Base-by-base conservation (phyloP, 1,140 invertebrate genomes). In the Subanguina moxae region DNA sequence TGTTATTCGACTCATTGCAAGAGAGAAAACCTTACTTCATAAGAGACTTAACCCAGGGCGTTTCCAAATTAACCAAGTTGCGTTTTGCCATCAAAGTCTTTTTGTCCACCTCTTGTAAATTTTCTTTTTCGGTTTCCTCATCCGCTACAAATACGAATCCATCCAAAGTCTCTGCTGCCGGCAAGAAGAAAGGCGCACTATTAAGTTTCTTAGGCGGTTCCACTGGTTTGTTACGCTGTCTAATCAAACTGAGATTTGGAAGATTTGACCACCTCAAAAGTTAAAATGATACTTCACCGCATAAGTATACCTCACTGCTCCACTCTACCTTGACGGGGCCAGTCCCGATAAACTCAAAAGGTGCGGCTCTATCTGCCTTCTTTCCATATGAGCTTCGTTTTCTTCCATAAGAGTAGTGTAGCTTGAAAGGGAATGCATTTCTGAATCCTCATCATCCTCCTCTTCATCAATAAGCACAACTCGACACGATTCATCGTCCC, bases 141-240 rank as follows among this genome's bases (percentile, higher is more conserved):
- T 25, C 0, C 0, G 38, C 43, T 9, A 67, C 69, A 45, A 80
- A 80, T 23, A 64, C 70, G 38, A 78, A 77, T 1, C 91, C 82
- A 70, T 91, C 88, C 13, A 94, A 83, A 1, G 91, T 90, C 0
- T 90, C 87, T 64, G 94, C 86, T 0, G 92, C 94, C 0, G 93
- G 92, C 43, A 98, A 83, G 82, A 97, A 97, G 85, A 98, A 98
- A 0, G 94, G 94, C 0, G 93, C 92, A 27, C 87, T 87, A 85
- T 91, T 91, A 0, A 90, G 89, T 0, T 86, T 86, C 78, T 92
- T 92, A 0, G 88, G 86, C 7, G 90, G 85, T 58, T 90, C 89
- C 83, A 89, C 91, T 0, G 93, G 93, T 82, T 94, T 96, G 83
- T 97, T 97, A 70, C 91, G 86, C 72, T 82, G 72, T 82, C 90